Conservation (phyloP, 2,888 invertebrate genomes). For the Drosophila glabriapex region DNA sequence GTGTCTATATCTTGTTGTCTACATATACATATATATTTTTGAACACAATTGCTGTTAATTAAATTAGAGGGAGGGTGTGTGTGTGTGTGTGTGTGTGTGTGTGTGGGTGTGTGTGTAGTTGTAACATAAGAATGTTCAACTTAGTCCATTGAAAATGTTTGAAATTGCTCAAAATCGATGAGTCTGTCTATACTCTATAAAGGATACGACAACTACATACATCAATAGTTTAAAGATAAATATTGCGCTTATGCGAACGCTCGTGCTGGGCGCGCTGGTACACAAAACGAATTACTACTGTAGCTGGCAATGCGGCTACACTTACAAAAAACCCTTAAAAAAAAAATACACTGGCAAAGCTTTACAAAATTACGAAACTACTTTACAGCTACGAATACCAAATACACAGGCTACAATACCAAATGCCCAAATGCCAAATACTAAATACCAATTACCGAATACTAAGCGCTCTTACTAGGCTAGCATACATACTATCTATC, state of each 20-base stretch:
- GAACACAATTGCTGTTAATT: conserved; percentile 64
- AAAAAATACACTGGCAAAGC: conserved; percentile 61
- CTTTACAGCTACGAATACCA: conserved; percentile 68
- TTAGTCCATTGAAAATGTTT: conserved; percentile 71
- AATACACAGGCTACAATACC: conserved; percentile 39
- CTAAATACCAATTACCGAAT: conserved; percentile 19
- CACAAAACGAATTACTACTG: conserved; percentile 56
- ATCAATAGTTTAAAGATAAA: conserved; percentile 40
- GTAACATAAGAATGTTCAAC: conserved; percentile 70
- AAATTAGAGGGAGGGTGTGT: conserved; percentile 20
- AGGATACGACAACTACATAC: conserved; percentile 49
- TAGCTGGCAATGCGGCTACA: conserved; percentile 45
- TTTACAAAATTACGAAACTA: conserved; percentile 79
- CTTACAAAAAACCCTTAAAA: conserved; percentile 13
- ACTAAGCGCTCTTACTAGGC: conserved; percentile 30
- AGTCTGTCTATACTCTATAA: conserved; percentile 49
- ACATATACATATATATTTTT: conserved; percentile 34
- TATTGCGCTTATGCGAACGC: conserved; percentile 10
- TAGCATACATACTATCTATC: conserved; percentile 20
- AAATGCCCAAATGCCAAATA: conserved; percentile 18
- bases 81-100: conserved; percentile 5
- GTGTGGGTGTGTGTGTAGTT: conserved; percentile 30
- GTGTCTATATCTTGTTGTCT: conserved; percentile 19
- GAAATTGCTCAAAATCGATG: conserved; percentile 59
- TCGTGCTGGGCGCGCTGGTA: conserved; percentile 9